These are phyloP conservation scores for Sebastes baramenuke DNA, from an alignment of 2,797 vertebrate genomes.

Conservation along the genomic window DNA sequence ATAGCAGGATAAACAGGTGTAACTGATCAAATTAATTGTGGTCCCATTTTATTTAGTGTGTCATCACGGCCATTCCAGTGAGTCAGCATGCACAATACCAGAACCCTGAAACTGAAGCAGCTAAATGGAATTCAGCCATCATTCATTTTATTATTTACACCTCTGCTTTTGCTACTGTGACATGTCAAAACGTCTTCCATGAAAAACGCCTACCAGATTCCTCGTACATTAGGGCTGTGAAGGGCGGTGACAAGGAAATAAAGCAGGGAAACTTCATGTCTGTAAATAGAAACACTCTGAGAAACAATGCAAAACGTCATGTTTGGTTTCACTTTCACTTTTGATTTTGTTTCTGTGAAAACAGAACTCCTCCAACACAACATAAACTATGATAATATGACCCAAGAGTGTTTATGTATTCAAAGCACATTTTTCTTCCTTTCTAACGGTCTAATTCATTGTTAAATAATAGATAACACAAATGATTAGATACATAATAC, in stretches of 20 bases:
- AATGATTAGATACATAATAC: not conserved
- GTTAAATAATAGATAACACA: not conserved
- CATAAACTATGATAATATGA: not conserved
- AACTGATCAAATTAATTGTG: not conserved
- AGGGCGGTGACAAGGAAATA: not conserved
- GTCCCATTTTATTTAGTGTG: too few relatives aligned
- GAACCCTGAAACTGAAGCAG: too few relatives aligned
- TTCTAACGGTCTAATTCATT: not conserved
- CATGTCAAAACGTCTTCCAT: too few relatives aligned
- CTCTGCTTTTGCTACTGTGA: accelerated
- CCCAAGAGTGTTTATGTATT: not conserved
- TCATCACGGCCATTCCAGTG: not conserved
- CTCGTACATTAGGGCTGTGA: too few relatives aligned
- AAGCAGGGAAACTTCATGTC: not conserved
- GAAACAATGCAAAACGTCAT: not conserved
- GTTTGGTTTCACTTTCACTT: not conserved
- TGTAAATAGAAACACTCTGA: not conserved
- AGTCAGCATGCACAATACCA: not conserved
- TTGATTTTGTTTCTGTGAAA: not conserved
- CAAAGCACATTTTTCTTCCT: not conserved
- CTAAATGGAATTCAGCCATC: too few relatives aligned
- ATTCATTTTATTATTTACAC: too few relatives aligned
- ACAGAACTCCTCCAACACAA: not conserved
- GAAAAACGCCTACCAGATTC: too few relatives aligned
- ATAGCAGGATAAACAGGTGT: not conserved